Evolutionary conservation across 2,797 vertebrate species (phyloP).

Genomic region (Hyperoplus lanceolatus): DNA sequence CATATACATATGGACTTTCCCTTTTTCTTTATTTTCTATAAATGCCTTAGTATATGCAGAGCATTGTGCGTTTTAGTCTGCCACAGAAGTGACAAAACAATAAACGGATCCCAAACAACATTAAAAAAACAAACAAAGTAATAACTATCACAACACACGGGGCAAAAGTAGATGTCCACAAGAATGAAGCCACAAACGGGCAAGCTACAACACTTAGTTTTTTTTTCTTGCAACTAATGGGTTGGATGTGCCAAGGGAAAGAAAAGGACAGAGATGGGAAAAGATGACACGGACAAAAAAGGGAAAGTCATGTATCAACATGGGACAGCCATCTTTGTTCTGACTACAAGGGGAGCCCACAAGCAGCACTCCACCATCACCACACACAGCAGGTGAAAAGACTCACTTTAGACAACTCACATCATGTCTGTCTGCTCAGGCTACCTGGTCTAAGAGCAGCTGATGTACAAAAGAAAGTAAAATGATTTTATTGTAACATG

Average conservation of each 20-base stretch:
- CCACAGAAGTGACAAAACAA: constrained; percentile 87
- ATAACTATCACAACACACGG: constrained; percentile 89
- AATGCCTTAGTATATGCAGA: constrained; percentile 45
- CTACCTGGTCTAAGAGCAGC: constrained; percentile 99
- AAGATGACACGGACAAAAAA: constrained; percentile 88
- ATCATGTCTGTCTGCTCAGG: constrained; percentile 99
- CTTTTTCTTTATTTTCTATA: constrained; percentile 14
- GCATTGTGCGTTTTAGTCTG: constrained; percentile 65
- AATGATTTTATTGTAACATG: constrained; percentile 99
- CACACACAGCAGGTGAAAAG: constrained; percentile 99
- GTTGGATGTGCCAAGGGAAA: constrained; percentile 87
- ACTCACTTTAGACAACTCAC: constrained; percentile 99
- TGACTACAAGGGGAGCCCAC: constrained; percentile 93
- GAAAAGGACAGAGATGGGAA: constrained; percentile 85
- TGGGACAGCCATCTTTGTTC: constrained; percentile 94
- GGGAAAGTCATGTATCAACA: constrained; percentile 90
- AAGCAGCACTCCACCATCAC: constrained; percentile 98
- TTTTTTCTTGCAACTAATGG: constrained; percentile 90
- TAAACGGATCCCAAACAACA: constrained; percentile 98
- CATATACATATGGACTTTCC: constrained; percentile 62
- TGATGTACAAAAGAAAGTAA: constrained; percentile 99
- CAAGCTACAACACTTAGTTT: constrained; percentile 93
- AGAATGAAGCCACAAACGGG: constrained; percentile 93
- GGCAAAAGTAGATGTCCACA: constrained; percentile 88
- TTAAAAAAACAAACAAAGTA: constrained; percentile 85